Base-by-base conservation (phyloP, 2,113 vertebrate species). In the Sander lucioperca region DNA sequence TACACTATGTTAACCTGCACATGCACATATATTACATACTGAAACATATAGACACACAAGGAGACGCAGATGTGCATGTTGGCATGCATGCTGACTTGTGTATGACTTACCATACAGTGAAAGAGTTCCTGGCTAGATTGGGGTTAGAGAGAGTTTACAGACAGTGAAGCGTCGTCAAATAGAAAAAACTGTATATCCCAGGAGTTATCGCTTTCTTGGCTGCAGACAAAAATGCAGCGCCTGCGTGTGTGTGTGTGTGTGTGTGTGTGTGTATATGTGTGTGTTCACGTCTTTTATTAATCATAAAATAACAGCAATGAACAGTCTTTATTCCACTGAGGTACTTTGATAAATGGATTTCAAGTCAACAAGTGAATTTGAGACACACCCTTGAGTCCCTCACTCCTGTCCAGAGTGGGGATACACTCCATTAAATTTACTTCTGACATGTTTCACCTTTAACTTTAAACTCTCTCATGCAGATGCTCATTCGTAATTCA, bases 401-500 rank as follows among this genome's bases (percentile, higher is more conserved):
- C 36, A 4, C 25, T 77, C 47, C 3, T 0, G 12, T 23, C 45
- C 50, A 50, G 36, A 48, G 27, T 2, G 54, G 19, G 39, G 16
- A 15, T 36, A 58, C n/a, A 19, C 18, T 18, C 48, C 33, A 33
- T 51, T 82, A 65, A 75, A 58, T 83, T 53, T 58, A 79, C 74
- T 57, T 56, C 79, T 45, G 16, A 14, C 76, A 33, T 51, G 53
- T 30, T 63, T 77, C 45, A 73, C 47, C 51, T 86, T 67, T 63
- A 67, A 63, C 66, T 8, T 45, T 12, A 21, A 19, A 18, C 12
- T 66, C 65, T 74, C 67, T 70, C 4, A 15, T 68, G 23, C 74
- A 82, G 76, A 88, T 74, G 82, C 82, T 50, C 68, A 45, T 61
- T 25, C n/a, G 13, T 47, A 73, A 81, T 62, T 43, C 53, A 59